Percentiles rank a stretch among this genome's conserved stretches.
phyloP scores from a whole-genome alignment of 1,140 invertebrate genomes.

The Conus ventricosus region DNA sequence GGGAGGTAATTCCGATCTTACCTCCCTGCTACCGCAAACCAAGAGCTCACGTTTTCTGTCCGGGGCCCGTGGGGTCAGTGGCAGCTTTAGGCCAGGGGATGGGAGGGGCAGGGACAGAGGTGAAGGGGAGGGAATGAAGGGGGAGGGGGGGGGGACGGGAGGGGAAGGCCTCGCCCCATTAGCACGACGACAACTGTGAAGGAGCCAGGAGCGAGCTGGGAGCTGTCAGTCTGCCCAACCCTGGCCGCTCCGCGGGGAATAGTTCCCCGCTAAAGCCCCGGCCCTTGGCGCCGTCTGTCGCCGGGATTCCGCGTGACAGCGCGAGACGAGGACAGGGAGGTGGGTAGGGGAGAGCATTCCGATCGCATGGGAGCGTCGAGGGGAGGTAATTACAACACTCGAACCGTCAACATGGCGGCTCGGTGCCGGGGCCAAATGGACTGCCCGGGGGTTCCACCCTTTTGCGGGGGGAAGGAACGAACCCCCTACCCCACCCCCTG shows the following conservation, averaged over 20 bases:
- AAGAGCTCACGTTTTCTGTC: too few species aligned
- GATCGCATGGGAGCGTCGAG: conserved; percentile 25
- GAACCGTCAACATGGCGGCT: conserved; percentile 35
- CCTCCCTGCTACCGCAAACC: too few species aligned
- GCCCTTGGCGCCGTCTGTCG: conserved; percentile 39
- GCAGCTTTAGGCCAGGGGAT: background rate
- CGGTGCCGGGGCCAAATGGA: conserved; percentile 25
- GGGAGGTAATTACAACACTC: conserved; percentile 38
- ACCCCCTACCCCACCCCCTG: background rate
- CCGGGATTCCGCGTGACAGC: conserved; percentile 35
- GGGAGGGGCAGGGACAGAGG: background rate
- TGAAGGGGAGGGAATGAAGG: background rate
- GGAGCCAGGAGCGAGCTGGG: background rate
- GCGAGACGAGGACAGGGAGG: conserved; percentile 13
- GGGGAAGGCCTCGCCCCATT: background rate
- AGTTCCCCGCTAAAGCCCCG: conserved; percentile 13
- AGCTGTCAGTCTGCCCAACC: conserved; percentile 8
- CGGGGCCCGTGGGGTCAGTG: background rate
- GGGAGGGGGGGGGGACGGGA: background rate
- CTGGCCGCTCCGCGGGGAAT: background rate
- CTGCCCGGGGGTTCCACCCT: background rate
- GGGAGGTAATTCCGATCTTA: too few species aligned
- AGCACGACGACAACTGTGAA: background rate
- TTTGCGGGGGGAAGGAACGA: background rate
- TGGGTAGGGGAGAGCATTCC: background rate